A percentile compares a stretch with the other conserved stretches of the same genome.
Conservation (phyloP, 2,888 invertebrate species). For the Diachrysia chrysitis region DNA sequence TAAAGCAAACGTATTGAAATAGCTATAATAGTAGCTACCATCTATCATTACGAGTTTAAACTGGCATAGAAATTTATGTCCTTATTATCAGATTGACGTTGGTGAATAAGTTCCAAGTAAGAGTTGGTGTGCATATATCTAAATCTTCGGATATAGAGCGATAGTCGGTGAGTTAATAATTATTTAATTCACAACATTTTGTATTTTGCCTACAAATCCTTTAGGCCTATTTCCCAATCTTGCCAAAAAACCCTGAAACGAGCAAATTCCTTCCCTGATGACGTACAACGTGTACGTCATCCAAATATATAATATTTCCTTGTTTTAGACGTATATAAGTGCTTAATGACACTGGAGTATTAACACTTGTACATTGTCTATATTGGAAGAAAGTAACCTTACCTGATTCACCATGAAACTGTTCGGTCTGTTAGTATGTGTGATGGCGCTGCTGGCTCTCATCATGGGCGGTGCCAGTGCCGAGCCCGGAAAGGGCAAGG, state of each 20-base stretch:
- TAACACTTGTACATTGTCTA: neutral
- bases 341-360: neutral
- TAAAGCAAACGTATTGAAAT: no score
- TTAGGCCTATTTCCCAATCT: neutral
- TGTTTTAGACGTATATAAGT: neutral
- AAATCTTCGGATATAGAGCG: no score
- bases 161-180: no score
- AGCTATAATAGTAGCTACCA: no score
- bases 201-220: neutral
- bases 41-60: no score
- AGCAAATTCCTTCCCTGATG: neutral
- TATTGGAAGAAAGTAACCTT: neutral
- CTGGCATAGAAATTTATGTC: no score
- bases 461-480: constrained; percentile 32
- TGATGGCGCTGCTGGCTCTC: constrained; percentile 39
- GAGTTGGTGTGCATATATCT: no score
- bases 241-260: neutral
- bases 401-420: constrained; percentile 27
- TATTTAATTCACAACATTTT: no score
- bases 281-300: no score
- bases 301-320: no score
- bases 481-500: constrained; percentile 34
- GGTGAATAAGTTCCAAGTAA: no score
- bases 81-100: no score
- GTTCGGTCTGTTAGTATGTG: constrained; percentile 29